Conservation (phyloP, 2,888 invertebrate genomes). For the Pachymerium ferrugineum region DNA sequence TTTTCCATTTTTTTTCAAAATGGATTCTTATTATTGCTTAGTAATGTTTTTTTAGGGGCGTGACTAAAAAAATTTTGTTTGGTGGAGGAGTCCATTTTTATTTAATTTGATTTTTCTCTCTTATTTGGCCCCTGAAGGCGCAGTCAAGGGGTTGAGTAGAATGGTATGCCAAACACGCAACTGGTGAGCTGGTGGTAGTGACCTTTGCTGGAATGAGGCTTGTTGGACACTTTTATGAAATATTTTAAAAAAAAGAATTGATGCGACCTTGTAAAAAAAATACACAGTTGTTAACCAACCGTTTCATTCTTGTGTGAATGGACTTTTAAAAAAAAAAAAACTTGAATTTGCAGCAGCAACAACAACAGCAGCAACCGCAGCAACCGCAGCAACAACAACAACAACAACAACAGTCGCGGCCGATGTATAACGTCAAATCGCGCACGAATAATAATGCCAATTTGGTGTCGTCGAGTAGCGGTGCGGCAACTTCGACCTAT, state of each 20-base stretch:
- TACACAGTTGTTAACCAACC: constrained; percentile 22
- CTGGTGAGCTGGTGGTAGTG: not conserved
- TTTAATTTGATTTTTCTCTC: not conserved
- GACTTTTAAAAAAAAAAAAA: not conserved
- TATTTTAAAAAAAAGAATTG: too few species aligned
- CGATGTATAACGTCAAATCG: constrained; percentile 34
- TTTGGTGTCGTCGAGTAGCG: constrained; percentile 35
- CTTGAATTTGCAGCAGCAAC: not conserved
- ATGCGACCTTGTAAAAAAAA: too few species aligned
- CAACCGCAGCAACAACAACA: constrained; percentile 31
- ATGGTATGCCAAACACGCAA: constrained; percentile 13
- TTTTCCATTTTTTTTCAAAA: too few species aligned
- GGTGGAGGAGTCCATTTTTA: constrained; percentile 1
- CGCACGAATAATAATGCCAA: constrained; percentile 34
- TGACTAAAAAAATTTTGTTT: too few species aligned
- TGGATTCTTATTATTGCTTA: too few species aligned
- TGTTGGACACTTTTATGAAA: too few species aligned
- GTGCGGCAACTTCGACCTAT: constrained; percentile 33
- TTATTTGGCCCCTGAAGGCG: not conserved
- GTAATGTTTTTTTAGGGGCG: not conserved
- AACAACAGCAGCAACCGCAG: not conserved
- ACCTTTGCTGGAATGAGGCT: not conserved
- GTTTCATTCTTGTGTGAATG: constrained; percentile 15
- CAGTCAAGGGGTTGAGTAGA: not conserved
- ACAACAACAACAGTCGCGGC: constrained; percentile 36